Conservation (phyloP, 2,113 vertebrate genomes). For the Rostratula benghalensis region DNA sequence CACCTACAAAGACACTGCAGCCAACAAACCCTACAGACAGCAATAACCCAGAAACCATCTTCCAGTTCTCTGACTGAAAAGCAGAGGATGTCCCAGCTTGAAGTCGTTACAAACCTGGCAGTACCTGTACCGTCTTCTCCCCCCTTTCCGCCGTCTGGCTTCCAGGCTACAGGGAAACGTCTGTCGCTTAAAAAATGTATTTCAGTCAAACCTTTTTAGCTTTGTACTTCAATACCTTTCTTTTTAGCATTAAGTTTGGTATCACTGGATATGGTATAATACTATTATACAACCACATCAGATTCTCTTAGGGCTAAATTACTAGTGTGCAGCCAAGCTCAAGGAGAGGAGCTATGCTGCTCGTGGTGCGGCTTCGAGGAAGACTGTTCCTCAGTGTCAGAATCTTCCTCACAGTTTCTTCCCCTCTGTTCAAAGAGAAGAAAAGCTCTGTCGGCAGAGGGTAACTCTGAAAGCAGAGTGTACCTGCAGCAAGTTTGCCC, state of each 20-base stretch:
- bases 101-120: not conserved
- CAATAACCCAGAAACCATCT: constrained; percentile 76
- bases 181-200: constrained; percentile 32
- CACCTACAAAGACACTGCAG: constrained; percentile 76
- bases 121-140: not conserved
- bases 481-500: no score
- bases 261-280: constrained; percentile 59
- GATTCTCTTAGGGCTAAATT: constrained; percentile 31
- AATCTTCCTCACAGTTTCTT: not conserved
- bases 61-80: constrained; percentile 81
- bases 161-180: not conserved
- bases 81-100: not conserved
- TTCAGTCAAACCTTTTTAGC: constrained; percentile 49
- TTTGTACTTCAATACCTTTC: constrained; percentile 34
- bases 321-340: not conserved
- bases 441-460: not conserved
- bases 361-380: constrained; percentile 7
- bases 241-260: constrained; percentile 50
- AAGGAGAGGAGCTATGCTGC: constrained; percentile 7
- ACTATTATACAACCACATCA: constrained; percentile 17
- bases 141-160: not conserved
- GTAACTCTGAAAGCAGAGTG: no score
- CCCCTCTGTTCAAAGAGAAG: not conserved
- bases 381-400: not conserved
- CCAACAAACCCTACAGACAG: constrained; percentile 71